Base-by-base conservation (phyloP, 2,113 vertebrate genomes). In the Anser cygnoides region DNA sequence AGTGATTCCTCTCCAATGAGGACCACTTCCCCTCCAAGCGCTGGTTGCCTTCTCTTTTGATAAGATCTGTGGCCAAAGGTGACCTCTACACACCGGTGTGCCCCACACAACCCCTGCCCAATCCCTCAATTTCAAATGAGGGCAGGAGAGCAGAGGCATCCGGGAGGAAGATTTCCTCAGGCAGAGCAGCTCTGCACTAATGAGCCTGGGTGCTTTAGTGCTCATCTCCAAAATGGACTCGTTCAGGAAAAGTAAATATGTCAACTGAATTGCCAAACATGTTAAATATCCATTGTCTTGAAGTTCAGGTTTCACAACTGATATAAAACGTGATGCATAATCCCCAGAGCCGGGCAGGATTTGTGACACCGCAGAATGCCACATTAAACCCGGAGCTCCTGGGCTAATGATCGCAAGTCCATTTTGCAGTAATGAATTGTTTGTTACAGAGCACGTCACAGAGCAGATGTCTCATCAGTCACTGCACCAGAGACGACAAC, bases 341-440 rank as follows among this genome's bases (percentile, higher is more conserved):
- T 82, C 91, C 92, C 86, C 63, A 37, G 89, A 85, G 63, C 52
- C 3, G 4, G 43, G 77, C 33, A 19, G 94, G 76, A 79, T 91
- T 92, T 78, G 81, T 13, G 82, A 93, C 93, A 77, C 90, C 90
- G 79, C 92, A 92, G 93, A 96, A 95, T 63, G 82, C 95, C 96
- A 91, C 97, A 89, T 96, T 91, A 97, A 97, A 78, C 77, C 77
- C 37, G 0, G 59, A 94, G 96, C 96, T 96, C 66, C 93, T 92
- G 95, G 94, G 90, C 95, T 97, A 97, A 91, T 92, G 94, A 96
- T 54, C 78, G 80, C 74, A 88, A 95, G 97, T 96, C 97, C 97
- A 94, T 97, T 97, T 88, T 79, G 89, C 73, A 71, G 88, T 96
- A 97, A 98, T 97, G 95, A 98, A 96, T 96, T 97, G 96, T 96